A percentile compares a stretch with the other conserved stretches of the same genome.
phyloP scores from a whole-genome alignment of 2,888 invertebrate genomes.

The Panzeria rudis region DNA sequence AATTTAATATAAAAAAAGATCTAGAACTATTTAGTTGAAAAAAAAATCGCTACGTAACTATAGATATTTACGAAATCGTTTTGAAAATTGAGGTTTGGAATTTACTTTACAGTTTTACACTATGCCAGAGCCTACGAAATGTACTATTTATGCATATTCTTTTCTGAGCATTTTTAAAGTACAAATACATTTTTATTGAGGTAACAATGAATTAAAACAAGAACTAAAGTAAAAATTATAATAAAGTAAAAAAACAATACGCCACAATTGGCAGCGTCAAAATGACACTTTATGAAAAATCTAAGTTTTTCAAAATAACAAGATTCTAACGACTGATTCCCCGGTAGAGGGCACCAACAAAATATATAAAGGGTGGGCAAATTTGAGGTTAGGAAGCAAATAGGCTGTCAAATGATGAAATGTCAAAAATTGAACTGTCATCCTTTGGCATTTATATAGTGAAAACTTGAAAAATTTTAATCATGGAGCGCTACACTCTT shows the following conservation, averaged over 20 bases:
- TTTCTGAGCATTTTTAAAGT: not conserved
- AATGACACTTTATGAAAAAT: no score
- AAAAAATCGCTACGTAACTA: not conserved
- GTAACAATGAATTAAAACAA: not conserved
- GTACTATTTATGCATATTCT: not conserved
- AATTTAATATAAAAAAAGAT: not conserved
- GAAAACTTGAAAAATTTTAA: no score
- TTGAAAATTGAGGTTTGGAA: not conserved
- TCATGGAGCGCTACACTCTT: no score
- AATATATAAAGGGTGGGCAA: no score
- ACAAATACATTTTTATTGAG: no score
- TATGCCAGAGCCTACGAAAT: constrained; percentile 67
- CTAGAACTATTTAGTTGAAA: not conserved
- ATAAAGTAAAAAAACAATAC: not conserved
- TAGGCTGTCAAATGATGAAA: no score
- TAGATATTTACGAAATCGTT: not conserved
- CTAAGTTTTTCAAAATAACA: no score
- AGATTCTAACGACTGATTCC: no score
- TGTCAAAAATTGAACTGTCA: no score
- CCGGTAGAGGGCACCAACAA: no score
- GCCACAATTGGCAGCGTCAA: not conserved
- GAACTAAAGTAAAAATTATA: not conserved
- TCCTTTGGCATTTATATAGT: no score
- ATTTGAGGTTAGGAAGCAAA: no score
- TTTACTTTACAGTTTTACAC: constrained; percentile 3